Evolutionary conservation across 2,888 invertebrate genomes (phyloP).

Genomic region (Epinotia bilunana): DNA sequence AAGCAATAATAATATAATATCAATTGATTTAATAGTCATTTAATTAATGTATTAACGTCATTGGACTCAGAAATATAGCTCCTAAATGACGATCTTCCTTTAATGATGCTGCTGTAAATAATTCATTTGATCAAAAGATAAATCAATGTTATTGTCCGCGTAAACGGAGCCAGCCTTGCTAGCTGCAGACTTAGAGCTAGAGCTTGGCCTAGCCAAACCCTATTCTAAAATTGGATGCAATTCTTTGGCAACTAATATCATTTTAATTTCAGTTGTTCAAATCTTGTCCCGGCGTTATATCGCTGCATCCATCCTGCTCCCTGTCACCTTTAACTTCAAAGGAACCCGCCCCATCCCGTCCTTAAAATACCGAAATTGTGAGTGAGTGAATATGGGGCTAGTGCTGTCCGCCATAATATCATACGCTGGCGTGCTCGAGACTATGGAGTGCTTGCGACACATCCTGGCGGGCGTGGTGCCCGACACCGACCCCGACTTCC

Average conservation of each 20-base stretch:
- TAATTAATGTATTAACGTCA: constrained; percentile 1
- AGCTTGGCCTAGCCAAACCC: constrained; percentile 75
- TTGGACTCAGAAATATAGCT: constrained; percentile 20
- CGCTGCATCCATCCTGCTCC: constrained; percentile 74
- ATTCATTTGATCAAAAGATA: constrained; percentile 48
- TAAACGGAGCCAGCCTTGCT: constrained; percentile 57
- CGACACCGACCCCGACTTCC: constrained; percentile 70
- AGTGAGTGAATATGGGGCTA: constrained; percentile 86
- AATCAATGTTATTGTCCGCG: constrained; percentile 36
- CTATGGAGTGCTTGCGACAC: constrained; percentile 84
- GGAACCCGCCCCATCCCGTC: constrained; percentile 60
- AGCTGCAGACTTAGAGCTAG: constrained; percentile 56
- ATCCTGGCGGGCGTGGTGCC: constrained; percentile 77
- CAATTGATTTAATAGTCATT: background rate
- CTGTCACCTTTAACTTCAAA: constrained; percentile 62
- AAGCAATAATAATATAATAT: background rate
- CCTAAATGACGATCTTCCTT: constrained; percentile 31
- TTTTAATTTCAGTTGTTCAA: constrained; percentile 85
- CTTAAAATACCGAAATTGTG: constrained; percentile 50
- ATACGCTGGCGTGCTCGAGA: constrained; percentile 90
- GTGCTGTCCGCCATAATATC: constrained; percentile 89
- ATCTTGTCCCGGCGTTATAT: constrained; percentile 78
- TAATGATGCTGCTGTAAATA: constrained; percentile 51
- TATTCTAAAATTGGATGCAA: constrained; percentile 80
- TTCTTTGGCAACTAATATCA: constrained; percentile 80